Evolutionary conservation across 2,888 invertebrate genomes (phyloP), one percentile per base, ranked within the genome.

Genomic region (Scrobipalpa atriplicella): DNA sequence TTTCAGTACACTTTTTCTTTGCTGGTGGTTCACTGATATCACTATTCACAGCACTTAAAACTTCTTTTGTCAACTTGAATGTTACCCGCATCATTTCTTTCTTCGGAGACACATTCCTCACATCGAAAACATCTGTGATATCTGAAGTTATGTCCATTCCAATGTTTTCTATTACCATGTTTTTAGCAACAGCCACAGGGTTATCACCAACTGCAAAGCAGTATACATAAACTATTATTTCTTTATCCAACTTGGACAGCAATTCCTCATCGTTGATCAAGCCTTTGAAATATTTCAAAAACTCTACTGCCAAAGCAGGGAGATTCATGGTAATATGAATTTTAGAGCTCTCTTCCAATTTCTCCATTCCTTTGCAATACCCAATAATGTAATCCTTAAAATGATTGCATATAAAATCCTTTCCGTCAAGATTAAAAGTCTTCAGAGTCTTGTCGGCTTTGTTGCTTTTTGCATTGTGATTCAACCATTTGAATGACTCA

Each of bases 61-160:
- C 74, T 16, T 86, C 81, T 75, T 92, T 87, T 0, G 94, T 95
- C 29, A 99, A 84, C 68, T 86, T 93, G 79, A 99, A 96, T 36
- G 95, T 95, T n/a, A 98, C 95, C 79, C 99, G 94, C 94, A 98
- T 96, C 99, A 99, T 99, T 81, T 98, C 97, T 83, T 99, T 99
- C 71, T 96, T 96, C 0, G 98, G 97, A 18, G 99, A 96, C 18
- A 99, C 99, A 87, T 98, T 97, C 73, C 99, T 94, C 0, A 99
- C 99, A 90, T 94, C 93, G 78, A 95, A 94, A 21, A 98, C 91
- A 69, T 95, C 93, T 61, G 93, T 81, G 47, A 96, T 90, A 73
- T 93, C 83, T 68, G 93, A 83, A 54, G 85, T 86, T 69, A 97
- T 84, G 47, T 93, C 83, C 74, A 81, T 83, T 18, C 93, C 94